phyloP scores from a whole-genome alignment of 2,797 vertebrate species.

The Distichodus sexfasciatus region DNA sequence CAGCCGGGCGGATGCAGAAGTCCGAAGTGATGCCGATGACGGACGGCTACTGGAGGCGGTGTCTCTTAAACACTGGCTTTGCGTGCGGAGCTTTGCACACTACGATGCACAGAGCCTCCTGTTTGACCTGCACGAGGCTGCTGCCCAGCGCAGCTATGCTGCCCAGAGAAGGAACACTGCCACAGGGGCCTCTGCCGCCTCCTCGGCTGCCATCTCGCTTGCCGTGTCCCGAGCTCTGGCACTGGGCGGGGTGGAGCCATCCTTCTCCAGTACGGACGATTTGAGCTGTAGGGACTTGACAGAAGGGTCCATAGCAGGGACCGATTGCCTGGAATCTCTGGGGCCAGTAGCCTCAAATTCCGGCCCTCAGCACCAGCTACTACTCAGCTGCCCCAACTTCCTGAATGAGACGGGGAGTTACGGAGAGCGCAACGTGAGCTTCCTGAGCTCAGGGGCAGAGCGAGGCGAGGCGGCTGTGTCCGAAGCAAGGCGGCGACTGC shows the following conservation, averaged over 20 bases:
- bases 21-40: conserved; percentile 69
- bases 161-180: conserved; percentile 87
- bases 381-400: conserved; percentile 93
- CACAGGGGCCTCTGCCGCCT: conserved; percentile 81
- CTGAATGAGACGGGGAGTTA: conserved; percentile 88
- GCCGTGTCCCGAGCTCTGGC: conserved; percentile 66
- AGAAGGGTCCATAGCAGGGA: conserved; percentile 38
- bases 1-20: conserved; percentile 71
- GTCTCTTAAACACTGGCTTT: conserved; percentile 76
- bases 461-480: conserved; percentile 50
- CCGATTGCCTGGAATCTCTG: conserved; percentile 51
- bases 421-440: conserved; percentile 85
- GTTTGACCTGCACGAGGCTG: conserved; percentile 85
- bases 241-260: conserved; percentile 65
- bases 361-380: conserved; percentile 72
- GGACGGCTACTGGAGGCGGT: conserved; percentile 51
- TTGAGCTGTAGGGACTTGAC: conserved; percentile 70
- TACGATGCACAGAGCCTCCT: conserved; percentile 90
- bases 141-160: conserved; percentile 68
- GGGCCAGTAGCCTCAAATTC: conserved; percentile 57
- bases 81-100: conserved; percentile 87
- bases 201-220: conserved; percentile 78
- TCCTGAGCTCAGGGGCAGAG: conserved; percentile 75
- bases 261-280: conserved; percentile 84
- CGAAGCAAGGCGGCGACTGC: conserved; percentile 62